Evolutionary conservation across 2,797 vertebrate species (phyloP).

Genomic region (Apodemus agrarius): DNA sequence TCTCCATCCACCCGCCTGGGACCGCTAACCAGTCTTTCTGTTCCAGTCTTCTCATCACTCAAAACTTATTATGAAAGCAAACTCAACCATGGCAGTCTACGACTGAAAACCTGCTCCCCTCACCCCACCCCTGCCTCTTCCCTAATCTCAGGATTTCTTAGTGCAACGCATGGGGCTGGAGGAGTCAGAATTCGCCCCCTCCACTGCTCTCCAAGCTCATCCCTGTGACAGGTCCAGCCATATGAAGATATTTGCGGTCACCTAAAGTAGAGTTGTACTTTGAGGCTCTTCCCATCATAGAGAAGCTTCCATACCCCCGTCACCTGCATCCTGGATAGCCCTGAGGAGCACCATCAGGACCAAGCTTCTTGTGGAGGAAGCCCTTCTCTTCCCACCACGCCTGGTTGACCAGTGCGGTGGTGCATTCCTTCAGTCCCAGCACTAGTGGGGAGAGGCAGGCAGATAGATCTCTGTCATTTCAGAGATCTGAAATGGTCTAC

Average conservation of each 20-base stretch:
- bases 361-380: neutral
- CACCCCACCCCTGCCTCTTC: neutral
- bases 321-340: neutral
- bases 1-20: neutral
- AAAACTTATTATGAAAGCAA: constrained; percentile 17
- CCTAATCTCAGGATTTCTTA: neutral
- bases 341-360: neutral
- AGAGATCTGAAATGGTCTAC: neutral
- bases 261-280: neutral
- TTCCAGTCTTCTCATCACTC: neutral
- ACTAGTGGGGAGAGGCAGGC: neutral
- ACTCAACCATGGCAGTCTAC: neutral
- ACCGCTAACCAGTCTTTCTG: neutral
- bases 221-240: neutral
- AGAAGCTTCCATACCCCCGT: neutral
- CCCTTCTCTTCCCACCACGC: neutral
- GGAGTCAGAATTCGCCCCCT: neutral
- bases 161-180: neutral
- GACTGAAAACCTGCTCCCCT: neutral
- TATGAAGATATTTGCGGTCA: neutral
- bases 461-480: neutral
- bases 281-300: neutral
- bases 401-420: neutral
- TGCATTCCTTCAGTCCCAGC: neutral
- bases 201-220: neutral